These are phyloP conservation scores for Brachyalestes nurse DNA, from an alignment of 2,797 vertebrate species.

Conservation along the genomic window DNA sequence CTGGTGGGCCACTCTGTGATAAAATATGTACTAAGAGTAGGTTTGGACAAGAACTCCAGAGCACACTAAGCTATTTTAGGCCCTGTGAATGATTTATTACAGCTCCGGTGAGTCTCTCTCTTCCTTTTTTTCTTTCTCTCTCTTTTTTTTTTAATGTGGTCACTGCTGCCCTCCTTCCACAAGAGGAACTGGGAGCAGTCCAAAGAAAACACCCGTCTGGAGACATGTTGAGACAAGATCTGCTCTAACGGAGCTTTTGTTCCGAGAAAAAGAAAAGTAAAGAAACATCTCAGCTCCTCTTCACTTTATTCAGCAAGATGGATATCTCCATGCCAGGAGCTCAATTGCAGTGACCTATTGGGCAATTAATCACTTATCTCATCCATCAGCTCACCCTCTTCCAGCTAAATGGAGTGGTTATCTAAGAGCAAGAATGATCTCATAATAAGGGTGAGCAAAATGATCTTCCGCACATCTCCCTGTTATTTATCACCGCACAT, in stretches of 20 bases:
- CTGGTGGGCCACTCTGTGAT: background rate
- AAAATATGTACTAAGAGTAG: slow-evolving; percentile 13
- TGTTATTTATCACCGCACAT: slow-evolving; percentile 4
- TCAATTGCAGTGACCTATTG: slow-evolving; percentile 25
- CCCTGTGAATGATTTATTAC: slow-evolving; percentile 52
- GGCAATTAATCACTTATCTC: slow-evolving; percentile 46
- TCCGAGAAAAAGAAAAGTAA: slow-evolving; percentile 44
- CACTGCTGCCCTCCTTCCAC: slow-evolving; percentile 43
- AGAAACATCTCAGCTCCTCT: slow-evolving; percentile 39
- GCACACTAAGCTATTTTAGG: slow-evolving; percentile 22
- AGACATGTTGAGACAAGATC: slow-evolving; percentile 58
- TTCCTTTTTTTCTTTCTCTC: background rate
- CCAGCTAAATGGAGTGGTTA: background rate
- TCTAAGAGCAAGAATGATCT: background rate
- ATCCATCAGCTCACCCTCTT: slow-evolving; percentile 29
- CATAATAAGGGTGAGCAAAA: background rate
- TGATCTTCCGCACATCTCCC: background rate
- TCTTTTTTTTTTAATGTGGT: slow-evolving; percentile 41
- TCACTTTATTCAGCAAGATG: slow-evolving; percentile 42
- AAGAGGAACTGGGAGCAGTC: slow-evolving; percentile 45
- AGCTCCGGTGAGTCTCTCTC: slow-evolving; percentile 21
- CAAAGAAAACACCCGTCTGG: slow-evolving; percentile 54
- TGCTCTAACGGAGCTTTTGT: slow-evolving; percentile 53
- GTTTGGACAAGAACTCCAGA: slow-evolving; percentile 28
- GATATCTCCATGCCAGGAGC: slow-evolving; percentile 31